phyloP scores from a whole-genome alignment of 2,797 vertebrate species.

The Benthosema pterotum region DNA sequence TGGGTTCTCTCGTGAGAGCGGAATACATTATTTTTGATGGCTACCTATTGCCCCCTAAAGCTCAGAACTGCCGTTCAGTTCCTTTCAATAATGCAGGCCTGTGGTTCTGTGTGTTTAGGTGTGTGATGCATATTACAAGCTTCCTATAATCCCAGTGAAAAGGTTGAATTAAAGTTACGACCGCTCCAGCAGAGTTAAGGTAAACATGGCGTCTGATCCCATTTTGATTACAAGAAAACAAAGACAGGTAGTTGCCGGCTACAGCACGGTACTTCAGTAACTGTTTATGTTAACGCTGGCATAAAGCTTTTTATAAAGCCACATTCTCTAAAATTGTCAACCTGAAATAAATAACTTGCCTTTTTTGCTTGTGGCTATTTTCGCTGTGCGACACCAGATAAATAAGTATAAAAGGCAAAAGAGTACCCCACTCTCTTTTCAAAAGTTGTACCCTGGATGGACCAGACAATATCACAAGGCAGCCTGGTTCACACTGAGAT shows the following conservation, averaged over 20 bases:
- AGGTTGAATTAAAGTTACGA: constrained; percentile 18
- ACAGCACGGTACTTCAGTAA: too few species aligned
- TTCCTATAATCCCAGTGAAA: constrained; percentile 14
- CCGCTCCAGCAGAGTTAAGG: constrained; percentile 9
- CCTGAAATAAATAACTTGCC: too few species aligned
- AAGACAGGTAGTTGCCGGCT: background rate
- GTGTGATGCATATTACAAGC: background rate
- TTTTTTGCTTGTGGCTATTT: too few species aligned
- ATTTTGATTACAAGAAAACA: constrained; percentile 7
- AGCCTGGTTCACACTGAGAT: too few species aligned
- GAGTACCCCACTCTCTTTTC: too few species aligned
- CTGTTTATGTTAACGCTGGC: too few species aligned
- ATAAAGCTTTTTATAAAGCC: too few species aligned
- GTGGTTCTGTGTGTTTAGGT: constrained; percentile 3
- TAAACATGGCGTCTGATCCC: constrained; percentile 9
- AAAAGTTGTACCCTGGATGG: too few species aligned
- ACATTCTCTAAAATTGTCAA: too few species aligned
- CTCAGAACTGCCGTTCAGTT: constrained; percentile 18
- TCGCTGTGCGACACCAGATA: too few species aligned
- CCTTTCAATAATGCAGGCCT: constrained; percentile 7
- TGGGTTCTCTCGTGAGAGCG: constrained; percentile 13
- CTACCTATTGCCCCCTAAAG: constrained; percentile 17
- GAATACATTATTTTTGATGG: constrained; percentile 39
- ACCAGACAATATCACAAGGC: too few species aligned
- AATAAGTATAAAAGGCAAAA: too few species aligned